Percentiles rank a stretch among this genome's conserved stretches.
Conservation (phyloP, 1,140 invertebrate species). For the Pachyrhynchus sulphureomaculatus region DNA sequence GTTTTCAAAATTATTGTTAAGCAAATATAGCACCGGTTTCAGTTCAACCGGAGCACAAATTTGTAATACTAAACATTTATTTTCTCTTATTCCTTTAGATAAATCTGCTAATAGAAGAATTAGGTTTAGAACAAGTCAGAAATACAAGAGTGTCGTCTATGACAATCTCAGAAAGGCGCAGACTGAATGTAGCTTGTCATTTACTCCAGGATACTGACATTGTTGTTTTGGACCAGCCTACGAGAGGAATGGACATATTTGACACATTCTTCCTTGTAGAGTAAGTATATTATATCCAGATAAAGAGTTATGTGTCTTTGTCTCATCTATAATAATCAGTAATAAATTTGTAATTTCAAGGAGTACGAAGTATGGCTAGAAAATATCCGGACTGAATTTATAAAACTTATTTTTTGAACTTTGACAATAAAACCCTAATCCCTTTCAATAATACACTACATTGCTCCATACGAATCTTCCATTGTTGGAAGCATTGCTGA, state of each 20-base stretch:
- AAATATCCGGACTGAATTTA: no score
- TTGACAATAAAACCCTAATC: no score
- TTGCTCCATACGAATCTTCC: no score
- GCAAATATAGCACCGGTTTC: no score
- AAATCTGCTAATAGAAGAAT: slow-evolving; percentile 82
- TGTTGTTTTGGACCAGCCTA: slow-evolving; percentile 84
- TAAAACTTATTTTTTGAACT: no score
- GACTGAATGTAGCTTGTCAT: slow-evolving; percentile 85
- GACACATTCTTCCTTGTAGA: slow-evolving; percentile 94
- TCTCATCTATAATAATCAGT: no score
- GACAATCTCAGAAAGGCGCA: slow-evolving; percentile 81
- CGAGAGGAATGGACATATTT: slow-evolving; percentile 92
- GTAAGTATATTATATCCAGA: slow-evolving; percentile 15
- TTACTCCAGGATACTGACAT: slow-evolving; percentile 82
- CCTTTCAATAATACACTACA: no score
- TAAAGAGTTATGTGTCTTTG: no score
- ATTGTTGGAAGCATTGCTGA: no score
- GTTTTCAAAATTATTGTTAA: background rate
- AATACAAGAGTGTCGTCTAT: slow-evolving; percentile 75
- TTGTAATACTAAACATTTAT: background rate
- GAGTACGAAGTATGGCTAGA: no score
- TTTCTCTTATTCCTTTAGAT: slow-evolving; percentile 62
- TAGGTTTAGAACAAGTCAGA: slow-evolving; percentile 82
- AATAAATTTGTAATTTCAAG: no score
- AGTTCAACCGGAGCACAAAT: no score